Evolutionary conservation across 2,113 vertebrate genomes (phyloP).

Genomic region (Dipodomys merriami): DNA sequence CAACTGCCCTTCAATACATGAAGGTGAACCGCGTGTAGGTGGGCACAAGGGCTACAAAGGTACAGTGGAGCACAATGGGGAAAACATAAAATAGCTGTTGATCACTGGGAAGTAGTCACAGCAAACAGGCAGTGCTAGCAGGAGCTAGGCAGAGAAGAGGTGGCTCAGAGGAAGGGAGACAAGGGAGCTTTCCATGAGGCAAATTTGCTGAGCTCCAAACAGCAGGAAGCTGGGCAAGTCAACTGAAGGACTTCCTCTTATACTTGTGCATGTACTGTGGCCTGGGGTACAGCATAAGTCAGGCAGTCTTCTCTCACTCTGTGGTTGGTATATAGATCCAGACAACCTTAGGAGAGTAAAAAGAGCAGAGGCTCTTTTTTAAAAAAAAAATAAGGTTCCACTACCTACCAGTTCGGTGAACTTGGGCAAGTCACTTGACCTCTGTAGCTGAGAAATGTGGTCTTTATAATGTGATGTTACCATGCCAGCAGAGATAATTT

Average conservation of each 20-base stretch:
- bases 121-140: constrained; percentile 70
- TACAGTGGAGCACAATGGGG: constrained; percentile 64
- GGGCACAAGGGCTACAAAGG: constrained; percentile 71
- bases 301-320: constrained; percentile 49
- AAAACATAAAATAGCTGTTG: constrained; percentile 79
- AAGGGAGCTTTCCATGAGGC: constrained; percentile 68
- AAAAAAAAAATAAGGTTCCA: not conserved
- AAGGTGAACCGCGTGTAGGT: constrained; percentile 70
- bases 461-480: not conserved
- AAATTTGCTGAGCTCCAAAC: constrained; percentile 60
- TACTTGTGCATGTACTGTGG: constrained; percentile 39
- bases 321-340: constrained; percentile 62
- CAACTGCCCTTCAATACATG: constrained; percentile 74
- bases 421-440: constrained; percentile 68
- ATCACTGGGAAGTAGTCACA: constrained; percentile 72
- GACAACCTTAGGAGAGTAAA: constrained; percentile 47
- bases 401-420: constrained; percentile 60
- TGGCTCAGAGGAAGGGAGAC: constrained; percentile 71
- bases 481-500: not conserved
- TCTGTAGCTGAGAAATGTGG: not conserved
- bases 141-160: constrained; percentile 67
- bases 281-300: constrained; percentile 55
- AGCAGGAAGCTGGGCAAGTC: constrained; percentile 59
- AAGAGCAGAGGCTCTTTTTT: constrained; percentile 58
- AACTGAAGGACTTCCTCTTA: constrained; percentile 67